Conservation (phyloP, 2,888 invertebrate genomes). For the Gisinianus flammeolus region DNA sequence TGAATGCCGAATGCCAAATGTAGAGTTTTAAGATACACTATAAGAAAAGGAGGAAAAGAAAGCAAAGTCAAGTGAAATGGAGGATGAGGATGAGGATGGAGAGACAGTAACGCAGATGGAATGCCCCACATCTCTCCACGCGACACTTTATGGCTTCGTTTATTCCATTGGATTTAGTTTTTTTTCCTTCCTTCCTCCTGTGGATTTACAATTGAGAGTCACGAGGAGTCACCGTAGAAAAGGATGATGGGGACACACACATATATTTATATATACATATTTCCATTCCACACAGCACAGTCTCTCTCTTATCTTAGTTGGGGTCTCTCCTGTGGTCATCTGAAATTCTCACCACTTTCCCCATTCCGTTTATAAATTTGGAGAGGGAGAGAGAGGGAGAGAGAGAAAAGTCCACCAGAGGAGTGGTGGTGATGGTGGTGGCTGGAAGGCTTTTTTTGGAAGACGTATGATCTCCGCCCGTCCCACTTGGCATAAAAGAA, state of each 20-base stretch:
- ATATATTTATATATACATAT: no score
- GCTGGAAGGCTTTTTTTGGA: not conserved
- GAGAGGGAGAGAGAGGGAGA: no score
- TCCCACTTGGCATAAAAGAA: slow-evolving; percentile 29
- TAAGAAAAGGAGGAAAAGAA: no score
- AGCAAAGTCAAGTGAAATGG: no score
- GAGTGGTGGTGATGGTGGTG: no score
- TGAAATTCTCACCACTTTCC: slow-evolving; percentile 2
- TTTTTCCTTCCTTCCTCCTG: not conserved
- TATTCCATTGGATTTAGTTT: not conserved
- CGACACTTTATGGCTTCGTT: slow-evolving; percentile 33
- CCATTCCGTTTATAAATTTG: slow-evolving; percentile 8
- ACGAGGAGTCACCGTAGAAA: not conserved
- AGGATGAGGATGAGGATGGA: no score
- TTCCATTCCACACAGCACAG: no score
- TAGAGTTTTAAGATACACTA: no score
- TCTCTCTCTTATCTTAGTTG: not conserved
- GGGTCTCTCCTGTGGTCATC: not conserved
- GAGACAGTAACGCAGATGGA: no score
- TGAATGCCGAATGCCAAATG: no score
- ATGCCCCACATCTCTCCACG: not conserved
- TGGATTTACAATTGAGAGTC: not conserved
- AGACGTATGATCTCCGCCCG: slow-evolving; percentile 27
- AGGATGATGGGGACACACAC: no score
- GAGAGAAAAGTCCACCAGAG: no score